These are phyloP conservation scores for Cavia porcellus DNA, from an alignment of 2,113 vertebrate species.

Conservation along the genomic window DNA sequence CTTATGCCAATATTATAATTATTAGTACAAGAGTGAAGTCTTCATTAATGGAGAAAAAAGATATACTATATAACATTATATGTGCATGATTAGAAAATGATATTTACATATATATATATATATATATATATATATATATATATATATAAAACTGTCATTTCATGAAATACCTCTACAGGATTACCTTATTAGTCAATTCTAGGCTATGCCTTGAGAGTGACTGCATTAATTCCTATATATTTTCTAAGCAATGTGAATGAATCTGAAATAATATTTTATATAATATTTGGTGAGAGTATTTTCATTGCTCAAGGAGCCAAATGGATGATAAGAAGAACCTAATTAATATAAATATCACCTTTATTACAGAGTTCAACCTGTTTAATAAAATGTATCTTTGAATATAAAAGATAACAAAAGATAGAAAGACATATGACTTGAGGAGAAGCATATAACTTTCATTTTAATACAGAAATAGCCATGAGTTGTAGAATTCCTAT, in stretches of 20 bases:
- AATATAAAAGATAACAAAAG: neutral
- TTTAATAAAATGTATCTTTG: neutral
- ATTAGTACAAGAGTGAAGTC: neutral
- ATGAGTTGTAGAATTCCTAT: neutral
- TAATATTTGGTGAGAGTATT: neutral
- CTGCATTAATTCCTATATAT: neutral
- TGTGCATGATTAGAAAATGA: neutral
- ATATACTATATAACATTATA: neutral
- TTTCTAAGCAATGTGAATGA: neutral
- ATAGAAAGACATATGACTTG: neutral
- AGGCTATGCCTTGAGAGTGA: neutral
- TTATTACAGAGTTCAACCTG: neutral
- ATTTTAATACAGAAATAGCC: neutral
- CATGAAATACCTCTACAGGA: neutral
- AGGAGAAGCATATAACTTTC: no score
- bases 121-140: no score
- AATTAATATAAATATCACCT: neutral
- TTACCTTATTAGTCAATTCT: neutral
- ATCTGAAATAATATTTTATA: neutral
- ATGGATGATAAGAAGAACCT: neutral
- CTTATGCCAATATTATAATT: neutral
- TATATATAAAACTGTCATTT: neutral
- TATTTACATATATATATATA: no score
- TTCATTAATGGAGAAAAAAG: neutral
- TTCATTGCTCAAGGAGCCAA: neutral